Evolutionary conservation across 2,113 vertebrate species (phyloP).

Genomic region (Gopherus evgoodei): DNA sequence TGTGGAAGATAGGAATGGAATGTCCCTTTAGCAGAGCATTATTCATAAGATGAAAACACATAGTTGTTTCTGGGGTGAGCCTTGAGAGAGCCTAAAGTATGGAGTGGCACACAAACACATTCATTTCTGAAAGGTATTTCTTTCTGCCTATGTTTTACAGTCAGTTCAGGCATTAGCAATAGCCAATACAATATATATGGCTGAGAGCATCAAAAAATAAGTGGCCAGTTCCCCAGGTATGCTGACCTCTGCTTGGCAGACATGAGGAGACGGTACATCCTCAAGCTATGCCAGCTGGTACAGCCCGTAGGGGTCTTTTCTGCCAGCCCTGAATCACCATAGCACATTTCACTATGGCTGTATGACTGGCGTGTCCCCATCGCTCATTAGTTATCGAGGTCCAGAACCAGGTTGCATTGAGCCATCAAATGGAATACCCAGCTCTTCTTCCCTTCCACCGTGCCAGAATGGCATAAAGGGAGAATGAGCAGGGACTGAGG

Average conservation of each 20-base stretch:
- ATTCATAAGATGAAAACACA: constrained; percentile 45
- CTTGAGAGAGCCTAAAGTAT: constrained; percentile 21
- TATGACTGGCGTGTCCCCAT: background rate
- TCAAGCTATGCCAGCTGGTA: rapidly evolving
- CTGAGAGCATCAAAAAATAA: background rate
- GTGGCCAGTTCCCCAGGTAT: background rate
- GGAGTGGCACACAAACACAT: constrained; percentile 1
- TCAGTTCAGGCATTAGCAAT: background rate
- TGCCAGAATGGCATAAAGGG: background rate
- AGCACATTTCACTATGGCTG: background rate
- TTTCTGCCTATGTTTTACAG: background rate
- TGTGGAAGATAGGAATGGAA: constrained; percentile 59
- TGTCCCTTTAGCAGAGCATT: constrained; percentile 58
- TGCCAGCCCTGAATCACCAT: rapidly evolving
- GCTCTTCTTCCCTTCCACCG: background rate
- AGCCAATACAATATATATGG: background rate
- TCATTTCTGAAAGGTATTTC: constrained; percentile 11
- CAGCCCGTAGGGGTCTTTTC: background rate
- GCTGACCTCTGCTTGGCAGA: rapidly evolving
- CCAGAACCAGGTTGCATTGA: background rate
- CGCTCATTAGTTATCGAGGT: background rate
- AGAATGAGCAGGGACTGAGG: background rate
- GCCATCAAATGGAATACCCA: background rate
- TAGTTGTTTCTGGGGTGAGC: constrained; percentile 51
- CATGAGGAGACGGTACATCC: background rate